Conservation (phyloP, 2,888 invertebrate genomes). For the Amiota mariae region DNA sequence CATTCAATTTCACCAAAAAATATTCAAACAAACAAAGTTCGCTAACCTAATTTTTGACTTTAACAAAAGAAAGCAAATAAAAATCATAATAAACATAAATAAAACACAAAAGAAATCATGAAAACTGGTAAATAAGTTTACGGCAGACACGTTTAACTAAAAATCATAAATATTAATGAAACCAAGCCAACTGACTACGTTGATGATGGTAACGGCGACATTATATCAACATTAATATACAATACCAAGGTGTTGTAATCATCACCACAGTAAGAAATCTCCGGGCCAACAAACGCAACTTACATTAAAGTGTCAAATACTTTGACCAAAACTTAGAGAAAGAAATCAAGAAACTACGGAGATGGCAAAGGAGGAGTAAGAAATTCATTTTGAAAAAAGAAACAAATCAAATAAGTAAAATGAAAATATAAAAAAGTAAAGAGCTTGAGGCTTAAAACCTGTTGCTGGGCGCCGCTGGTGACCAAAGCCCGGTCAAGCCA, state of each 20-base stretch:
- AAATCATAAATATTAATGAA: slow-evolving; percentile 60
- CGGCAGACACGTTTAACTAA: slow-evolving; percentile 12
- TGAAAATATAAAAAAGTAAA: slow-evolving; percentile 24
- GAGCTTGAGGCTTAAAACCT: slow-evolving; percentile 49
- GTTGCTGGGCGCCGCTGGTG: slow-evolving; percentile 46
- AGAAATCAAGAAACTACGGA: slow-evolving; percentile 33
- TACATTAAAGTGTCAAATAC: slow-evolving; percentile 65
- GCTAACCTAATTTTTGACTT: slow-evolving; percentile 46
- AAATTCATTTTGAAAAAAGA: slow-evolving; percentile 33
- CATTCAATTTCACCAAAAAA: neutral
- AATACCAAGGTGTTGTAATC: neutral
- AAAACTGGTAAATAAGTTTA: slow-evolving; percentile 22
- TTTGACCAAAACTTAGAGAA: slow-evolving; percentile 45
- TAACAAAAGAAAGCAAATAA: slow-evolving; percentile 32
- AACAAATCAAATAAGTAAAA: slow-evolving; percentile 11
- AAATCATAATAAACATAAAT: slow-evolving; percentile 11
- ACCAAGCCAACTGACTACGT: slow-evolving; percentile 19
- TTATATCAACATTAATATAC: neutral
- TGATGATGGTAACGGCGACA: slow-evolving; percentile 4
- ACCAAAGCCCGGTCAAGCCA: neutral
- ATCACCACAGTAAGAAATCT: slow-evolving; percentile 9
- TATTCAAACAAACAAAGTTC: slow-evolving; percentile 34
- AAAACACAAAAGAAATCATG: no score
- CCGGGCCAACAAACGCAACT: slow-evolving; percentile 52
- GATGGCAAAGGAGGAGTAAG: neutral